Evolutionary conservation across 1,140 invertebrate genomes (phyloP).

Genomic region (Argopecten irradians): DNA sequence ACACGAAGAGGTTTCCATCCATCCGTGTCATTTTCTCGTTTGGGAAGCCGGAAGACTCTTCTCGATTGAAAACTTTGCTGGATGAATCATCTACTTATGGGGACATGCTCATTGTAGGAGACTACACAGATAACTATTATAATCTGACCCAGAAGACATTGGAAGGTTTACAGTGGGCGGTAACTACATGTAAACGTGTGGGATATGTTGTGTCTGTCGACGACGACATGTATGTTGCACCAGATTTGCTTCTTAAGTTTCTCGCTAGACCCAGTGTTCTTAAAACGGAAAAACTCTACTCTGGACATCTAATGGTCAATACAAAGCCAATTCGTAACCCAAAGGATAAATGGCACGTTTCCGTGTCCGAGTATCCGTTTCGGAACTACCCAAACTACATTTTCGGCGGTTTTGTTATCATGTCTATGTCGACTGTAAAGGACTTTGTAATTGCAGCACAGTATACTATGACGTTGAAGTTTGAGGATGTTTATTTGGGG

Average conservation of each 20-base stretch:
- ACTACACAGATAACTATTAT: background rate
- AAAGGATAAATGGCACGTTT: background rate
- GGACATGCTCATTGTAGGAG: background rate
- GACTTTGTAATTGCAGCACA: background rate
- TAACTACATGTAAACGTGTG: background rate
- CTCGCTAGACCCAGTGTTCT: background rate
- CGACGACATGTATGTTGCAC: background rate
- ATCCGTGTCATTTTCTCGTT: background rate
- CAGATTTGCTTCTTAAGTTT: background rate
- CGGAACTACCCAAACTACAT: background rate
- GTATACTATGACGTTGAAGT: background rate
- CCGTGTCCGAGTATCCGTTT: background rate
- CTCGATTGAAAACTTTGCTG: background rate
- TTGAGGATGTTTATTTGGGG: background rate
- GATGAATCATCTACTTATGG: background rate
- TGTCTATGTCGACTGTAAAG: background rate
- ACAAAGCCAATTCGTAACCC: background rate
- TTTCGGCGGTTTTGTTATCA: background rate
- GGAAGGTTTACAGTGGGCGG: background rate
- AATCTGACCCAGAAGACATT: background rate
- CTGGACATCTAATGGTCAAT: background rate
- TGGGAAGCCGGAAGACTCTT: background rate
- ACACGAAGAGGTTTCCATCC: background rate
- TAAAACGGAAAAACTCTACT: background rate
- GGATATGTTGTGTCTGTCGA: background rate